Evolutionary conservation across 37 sponge, comb jelly and placozoan genomes (phyloP), one percentile per base, ranked within the genome.

Genomic region (Haliclona indistincta): DNA sequence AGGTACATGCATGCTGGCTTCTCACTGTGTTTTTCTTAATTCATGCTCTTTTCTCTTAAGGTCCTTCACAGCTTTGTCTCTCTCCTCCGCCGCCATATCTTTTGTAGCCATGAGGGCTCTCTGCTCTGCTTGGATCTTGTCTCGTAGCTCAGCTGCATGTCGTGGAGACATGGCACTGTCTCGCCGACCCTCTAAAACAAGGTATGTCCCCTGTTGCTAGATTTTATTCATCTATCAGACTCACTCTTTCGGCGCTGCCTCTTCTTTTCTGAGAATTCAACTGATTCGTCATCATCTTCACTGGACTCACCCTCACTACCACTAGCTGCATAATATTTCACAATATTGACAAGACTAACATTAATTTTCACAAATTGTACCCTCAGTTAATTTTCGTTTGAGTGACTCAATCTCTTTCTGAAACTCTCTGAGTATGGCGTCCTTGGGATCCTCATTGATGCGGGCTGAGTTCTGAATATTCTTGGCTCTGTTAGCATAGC

Each of bases 381-480:
- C 96, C 0, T 92, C 86, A 2, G 65, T 93, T 44, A 99, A 73
- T 54, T 79, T 66, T 54, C 78, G 84, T 74, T 74, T 92, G 40
- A 99, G 79, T 17, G 64, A 55, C 36, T 92, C 92, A 49, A 99
- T 99, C 67, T 99, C 96, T 67, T 96, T 88, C 76, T 99, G 99
- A 61, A 95, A 99, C 70, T 99, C 94, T 64, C 99, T 80, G 62
- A 99, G 60, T 79, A 99, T 84, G 54, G 99, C 99, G 72, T 99
- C 99, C 68, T 99, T 99, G 0, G 99, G 99, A 72, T 99, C 99
- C 65, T 99, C 99, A 58, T 99, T 99, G 79, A 99, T 99, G 37
- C 69, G 82, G 11, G 96, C 96, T 39, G 75, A 75, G 82, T 99
- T 99, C 82, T 99, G 78, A 69, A 99, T 99, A 44, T 85, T 95